Evolutionary conservation across 2,113 vertebrate species (phyloP).

Genomic region (Phrynocephalus versicolor): DNA sequence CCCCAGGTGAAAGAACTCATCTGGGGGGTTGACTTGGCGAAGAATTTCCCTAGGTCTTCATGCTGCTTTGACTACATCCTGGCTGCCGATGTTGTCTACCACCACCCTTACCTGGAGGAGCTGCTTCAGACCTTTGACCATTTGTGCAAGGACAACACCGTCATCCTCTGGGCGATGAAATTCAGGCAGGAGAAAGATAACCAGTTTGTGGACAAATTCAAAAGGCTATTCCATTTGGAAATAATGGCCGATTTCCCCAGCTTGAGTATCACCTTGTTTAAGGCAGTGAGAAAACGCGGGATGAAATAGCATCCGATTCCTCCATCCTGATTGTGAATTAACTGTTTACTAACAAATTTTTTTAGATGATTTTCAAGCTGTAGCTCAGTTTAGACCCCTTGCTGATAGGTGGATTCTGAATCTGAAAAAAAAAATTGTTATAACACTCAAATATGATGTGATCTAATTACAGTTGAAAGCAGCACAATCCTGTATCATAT

Average conservation of each 20-base stretch:
- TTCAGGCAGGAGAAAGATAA: conserved; percentile 91
- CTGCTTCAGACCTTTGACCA: conserved; percentile 91
- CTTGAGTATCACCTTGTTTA: conserved; percentile 89
- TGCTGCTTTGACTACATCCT: conserved; percentile 89
- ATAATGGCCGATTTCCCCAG: conserved; percentile 87
- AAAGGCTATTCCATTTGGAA: conserved; percentile 83
- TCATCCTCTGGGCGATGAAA: conserved; percentile 94
- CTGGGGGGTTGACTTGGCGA: conserved; percentile 87
- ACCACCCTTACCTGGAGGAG: conserved; percentile 87
- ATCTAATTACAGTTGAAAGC: background rate
- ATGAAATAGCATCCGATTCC: conserved; percentile 35
- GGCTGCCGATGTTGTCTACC: conserved; percentile 94
- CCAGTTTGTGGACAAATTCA: conserved; percentile 86
- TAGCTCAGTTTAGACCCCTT: background rate
- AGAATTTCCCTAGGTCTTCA: conserved; percentile 81
- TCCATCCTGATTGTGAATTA: background rate
- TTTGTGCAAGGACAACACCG: conserved; percentile 85
- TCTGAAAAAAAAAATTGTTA: background rate
- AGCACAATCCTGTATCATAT: background rate
- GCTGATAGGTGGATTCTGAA: background rate
- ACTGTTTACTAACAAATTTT: background rate
- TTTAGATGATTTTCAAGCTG: background rate
- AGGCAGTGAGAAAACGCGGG: conserved; percentile 79
- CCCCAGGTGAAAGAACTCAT: conserved; percentile 86
- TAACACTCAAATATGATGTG: background rate